Evolutionary conservation across 2,797 vertebrate species (phyloP), one percentile per base, ranked within the genome.

Genomic region (Danio tinwini): DNA sequence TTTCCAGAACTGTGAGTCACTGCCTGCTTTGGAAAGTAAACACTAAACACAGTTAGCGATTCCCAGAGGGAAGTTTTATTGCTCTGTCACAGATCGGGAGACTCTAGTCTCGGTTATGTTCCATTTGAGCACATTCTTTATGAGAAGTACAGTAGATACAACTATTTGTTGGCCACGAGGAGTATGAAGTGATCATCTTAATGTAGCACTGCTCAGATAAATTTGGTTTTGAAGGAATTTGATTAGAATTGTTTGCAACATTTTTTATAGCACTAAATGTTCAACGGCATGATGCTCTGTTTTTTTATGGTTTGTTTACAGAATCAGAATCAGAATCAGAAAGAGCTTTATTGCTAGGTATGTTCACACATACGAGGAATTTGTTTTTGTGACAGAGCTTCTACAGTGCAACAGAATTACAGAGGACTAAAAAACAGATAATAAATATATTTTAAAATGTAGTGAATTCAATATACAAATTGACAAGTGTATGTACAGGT

Each of bases 1-100:
- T 74, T 49, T 75, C 62, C 58, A 39, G 45, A 69, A 70, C n/a
- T 71, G 50, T 75, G 56, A 76, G 50, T 83, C 64, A 70, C 37
- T 13, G 47, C 56, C 16, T 67, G 39, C 39, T 76, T 80, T 69
- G 16, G 42, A 71, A 76, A 67, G 56, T 61, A 61, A 82, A 78
- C 59, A 50, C 42, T 62, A 75, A 71, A 68, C 53, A 65, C 74
- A 80, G 10, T 63, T 69, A 39, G 29, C 40, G 16, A 65, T 55
- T 71, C 52, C 55, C 37, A 8, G 62, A 21, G 58, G 61, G 71
- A 37, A 47, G 14, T 56, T 17, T 56, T 55, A 58, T 67, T 50
- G 63, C 17, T 8, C 62, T 74, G 73, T 29, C 14, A 45, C 49
- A 71, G 9, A 19, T 45, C 63, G 56, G 14, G 52, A 45, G 56